Base-by-base conservation (phyloP, 2,797 vertebrate species). In the Graptemys geographica region DNA sequence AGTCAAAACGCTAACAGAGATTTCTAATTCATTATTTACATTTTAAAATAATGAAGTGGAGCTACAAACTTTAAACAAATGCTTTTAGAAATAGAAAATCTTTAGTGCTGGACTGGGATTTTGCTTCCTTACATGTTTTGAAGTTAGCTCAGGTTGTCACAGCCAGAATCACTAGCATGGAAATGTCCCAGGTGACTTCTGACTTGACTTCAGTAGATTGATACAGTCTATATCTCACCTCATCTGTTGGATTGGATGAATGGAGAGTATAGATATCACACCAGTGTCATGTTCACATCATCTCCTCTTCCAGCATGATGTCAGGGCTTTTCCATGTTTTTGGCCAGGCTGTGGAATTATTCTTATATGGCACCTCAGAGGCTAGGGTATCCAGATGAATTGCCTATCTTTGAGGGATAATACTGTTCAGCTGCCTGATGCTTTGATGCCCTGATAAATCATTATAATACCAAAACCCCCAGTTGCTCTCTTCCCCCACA, bases 371-470 rank as follows among this genome's bases (percentile, higher is more conserved):
- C 6, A 62, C 59, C 2, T 90, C 23, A 79, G 49, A 92, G 11
- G 27, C 2, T 2, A 44, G 2, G 52, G 1, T 1, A 44, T 55
- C 52, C 56, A 89, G 74, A 10, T 57, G 81, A 90, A 47, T 44
- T 47, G 47, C 27, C 12, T 51, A n/a, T 52, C 19, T 18, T 0
- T 9, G 3, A 88, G 90, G 12, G 8, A n/a, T 72, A n/a, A 91
- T 82, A 2, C 5, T 89, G 9, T 28, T 92, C 15, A 0, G 0
- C 2, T 53, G 4, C 51, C 28, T 78, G 59, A 12, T 83, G 44
- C 4, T 16, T 81, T 41, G 16, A 55, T 0, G 3, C 7, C 31
- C 12, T 80, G 13, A 56, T 37, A 87, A 93, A 52, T 11, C 16
- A 7, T n/a, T 33, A 92, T 37, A 86, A 90, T 79, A 84, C 4